Base-by-base conservation (phyloP, 1,140 invertebrate species). In the Nephotettix cincticeps region DNA sequence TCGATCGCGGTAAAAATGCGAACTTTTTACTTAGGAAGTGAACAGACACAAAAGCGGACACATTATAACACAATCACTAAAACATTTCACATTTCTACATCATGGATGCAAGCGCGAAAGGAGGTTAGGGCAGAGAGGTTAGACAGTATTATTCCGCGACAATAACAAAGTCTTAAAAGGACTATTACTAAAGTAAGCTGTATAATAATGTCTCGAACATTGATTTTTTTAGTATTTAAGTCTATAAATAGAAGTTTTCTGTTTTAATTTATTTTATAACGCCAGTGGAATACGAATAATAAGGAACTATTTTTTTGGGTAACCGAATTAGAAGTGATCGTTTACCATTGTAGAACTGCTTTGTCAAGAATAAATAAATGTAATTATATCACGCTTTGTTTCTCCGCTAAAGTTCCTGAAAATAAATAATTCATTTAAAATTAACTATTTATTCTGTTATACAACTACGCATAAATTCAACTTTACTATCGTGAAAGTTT, bases 81-180 rank as follows among this genome's bases (percentile, higher is more conserved):
- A 74, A 71, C 72, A 75, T 75, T 76, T 76, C 75, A 73, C 75
- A 76, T 76, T 76, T 74, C 73, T 75, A 74, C 71, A 74, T 73
- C 74, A 75, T 74, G 74, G 71, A 72, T 69, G 71, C 58, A 71
- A 77, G 73, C 74, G 73, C 75, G 76, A 77, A 77, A 77, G 76
- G 76, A 77, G 76, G 76, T 77, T 77, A 77, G 76, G 75, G 71
- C 72, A 73, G 73, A 76, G 72, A 76, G 74, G 74, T 75, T 75
- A 75, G 70, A 74, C n/a, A 40, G 73, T 77, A 71, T 77, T 72
- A 75, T 28, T 77, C 69, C 76, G 74, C 76, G 70, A 72, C 73
- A 73, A 73, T 74, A 75, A 74, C 72, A 75, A 74, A 74, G 71
- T n/a, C n/a, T n/a, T n/a, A n/a, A n/a, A n/a, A n/a, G n/a, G n/a